Evolutionary conservation across 2,797 vertebrate genomes (phyloP).

Genomic region (Remorina albescens): DNA sequence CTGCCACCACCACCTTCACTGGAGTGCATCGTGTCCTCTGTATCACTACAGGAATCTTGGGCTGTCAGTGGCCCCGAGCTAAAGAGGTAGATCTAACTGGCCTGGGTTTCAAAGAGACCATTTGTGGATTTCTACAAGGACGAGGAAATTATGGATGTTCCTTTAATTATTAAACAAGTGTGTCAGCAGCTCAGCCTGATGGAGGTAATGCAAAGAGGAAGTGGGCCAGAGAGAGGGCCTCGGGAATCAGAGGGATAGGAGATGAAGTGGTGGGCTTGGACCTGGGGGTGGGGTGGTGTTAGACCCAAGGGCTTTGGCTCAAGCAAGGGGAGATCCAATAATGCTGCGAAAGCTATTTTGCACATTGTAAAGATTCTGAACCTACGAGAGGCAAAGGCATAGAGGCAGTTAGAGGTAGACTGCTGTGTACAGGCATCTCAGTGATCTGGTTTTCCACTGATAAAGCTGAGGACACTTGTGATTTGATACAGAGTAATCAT

Average conservation of each 20-base stretch:
- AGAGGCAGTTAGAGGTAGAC: constrained; percentile 45
- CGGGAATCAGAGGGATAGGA: constrained; percentile 61
- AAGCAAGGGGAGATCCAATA: constrained; percentile 70
- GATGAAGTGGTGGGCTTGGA: constrained; percentile 63
- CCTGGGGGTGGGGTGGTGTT: constrained; percentile 59
- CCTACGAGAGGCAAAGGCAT: too few relatives aligned
- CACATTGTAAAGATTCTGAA: constrained; percentile 64
- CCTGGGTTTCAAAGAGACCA: constrained; percentile 78
- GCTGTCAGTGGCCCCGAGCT: constrained; percentile 57
- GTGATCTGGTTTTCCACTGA: constrained; percentile 30
- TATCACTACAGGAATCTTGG: constrained; percentile 39
- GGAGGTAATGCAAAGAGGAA: constrained; percentile 87
- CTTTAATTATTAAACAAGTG: constrained; percentile 89
- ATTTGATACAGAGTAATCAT: constrained; percentile 64
- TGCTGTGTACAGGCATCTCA: constrained; percentile 13
- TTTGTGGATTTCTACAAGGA: constrained; percentile 84
- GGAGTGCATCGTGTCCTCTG: constrained; percentile 28
- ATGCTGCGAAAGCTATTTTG: constrained; percentile 72
- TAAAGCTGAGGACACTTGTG: constrained; percentile 61
- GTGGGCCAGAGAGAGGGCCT: constrained; percentile 78
- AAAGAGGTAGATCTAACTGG: constrained; percentile 75
- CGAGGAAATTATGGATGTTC: constrained; percentile 81
- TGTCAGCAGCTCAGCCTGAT: constrained; percentile 86
- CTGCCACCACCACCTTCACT: neutral
- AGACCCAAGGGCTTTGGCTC: constrained; percentile 64